These are phyloP conservation scores for Oryctes rhinoceros DNA, from an alignment of 1,140 invertebrate species.

Conservation along the genomic window DNA sequence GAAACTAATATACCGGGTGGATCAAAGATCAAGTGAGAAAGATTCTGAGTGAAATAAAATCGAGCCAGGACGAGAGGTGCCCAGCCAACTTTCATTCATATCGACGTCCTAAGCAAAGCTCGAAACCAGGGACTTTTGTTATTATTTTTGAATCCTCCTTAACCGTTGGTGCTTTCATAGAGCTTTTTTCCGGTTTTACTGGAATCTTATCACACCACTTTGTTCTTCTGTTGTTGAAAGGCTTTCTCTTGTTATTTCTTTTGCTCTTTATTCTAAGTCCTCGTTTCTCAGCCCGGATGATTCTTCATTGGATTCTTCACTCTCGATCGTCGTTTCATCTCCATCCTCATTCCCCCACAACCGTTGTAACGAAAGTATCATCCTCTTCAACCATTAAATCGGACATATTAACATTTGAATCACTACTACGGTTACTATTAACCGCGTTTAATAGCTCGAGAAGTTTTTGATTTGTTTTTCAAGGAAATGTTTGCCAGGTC, in stretches of 20 bases:
- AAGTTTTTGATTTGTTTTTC: conserved; percentile 48
- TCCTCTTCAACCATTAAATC: conserved; percentile 53
- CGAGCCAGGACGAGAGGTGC: conserved; percentile 79
- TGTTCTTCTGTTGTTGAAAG: conserved; percentile 27
- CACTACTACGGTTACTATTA: conserved; percentile 48
- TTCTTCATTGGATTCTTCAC: conserved; percentile 41
- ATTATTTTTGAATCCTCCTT: conserved; percentile 80
- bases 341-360: conserved; percentile 62
- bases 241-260: neutral
- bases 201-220: conserved; percentile 53
- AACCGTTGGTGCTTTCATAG: conserved; percentile 66
- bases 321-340: conserved; percentile 53
- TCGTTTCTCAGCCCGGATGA: conserved; percentile 26
- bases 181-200: conserved; percentile 46
- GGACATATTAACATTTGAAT: conserved; percentile 43
- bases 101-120: conserved; percentile 82
- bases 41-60: too few species aligned
- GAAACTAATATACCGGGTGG: too few species aligned
- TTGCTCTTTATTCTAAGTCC: conserved; percentile 45
- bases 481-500: neutral
- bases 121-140: conserved; percentile 85
- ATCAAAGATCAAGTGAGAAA: too few species aligned
- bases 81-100: conserved; percentile 96
- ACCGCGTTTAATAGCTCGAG: conserved; percentile 51
- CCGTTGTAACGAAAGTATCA: conserved; percentile 61